phyloP scores from a whole-genome alignment of 53 echinoderm and acorn worm genomes.

The Glandiceps talaboti region DNA sequence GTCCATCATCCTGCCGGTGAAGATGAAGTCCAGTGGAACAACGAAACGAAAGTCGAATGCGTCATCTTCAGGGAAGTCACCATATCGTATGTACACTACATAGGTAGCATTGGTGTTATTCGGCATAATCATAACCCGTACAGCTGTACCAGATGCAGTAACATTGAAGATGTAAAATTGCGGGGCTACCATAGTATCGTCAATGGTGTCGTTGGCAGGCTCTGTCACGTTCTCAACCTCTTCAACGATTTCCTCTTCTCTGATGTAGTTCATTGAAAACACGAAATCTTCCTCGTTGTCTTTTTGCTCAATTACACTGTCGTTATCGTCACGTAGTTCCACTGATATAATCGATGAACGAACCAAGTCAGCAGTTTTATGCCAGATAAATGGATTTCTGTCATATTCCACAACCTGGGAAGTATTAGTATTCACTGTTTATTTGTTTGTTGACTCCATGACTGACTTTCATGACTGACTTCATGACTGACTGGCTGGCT shows the following conservation, averaged over 20 bases:
- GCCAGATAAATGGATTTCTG: background rate
- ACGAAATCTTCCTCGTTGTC: background rate
- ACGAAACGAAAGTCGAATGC: background rate
- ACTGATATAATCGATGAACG: background rate
- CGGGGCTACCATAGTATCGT: background rate
- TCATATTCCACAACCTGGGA: background rate
- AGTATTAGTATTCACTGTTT: too few relatives aligned
- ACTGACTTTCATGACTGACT: too few relatives aligned
- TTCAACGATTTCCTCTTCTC: background rate
- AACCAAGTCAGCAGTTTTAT: background rate
- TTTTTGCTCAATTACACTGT: background rate
- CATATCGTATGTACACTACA: background rate
- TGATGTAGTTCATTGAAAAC: background rate
- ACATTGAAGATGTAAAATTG: background rate
- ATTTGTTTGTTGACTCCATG: too few relatives aligned
- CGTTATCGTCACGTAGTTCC: background rate
- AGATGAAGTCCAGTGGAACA: background rate
- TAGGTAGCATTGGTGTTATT: background rate
- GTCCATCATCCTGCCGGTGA: too few relatives aligned
- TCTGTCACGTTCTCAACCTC: background rate
- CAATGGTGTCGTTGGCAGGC: background rate
- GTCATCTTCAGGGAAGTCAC: background rate
- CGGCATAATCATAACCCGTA: background rate
- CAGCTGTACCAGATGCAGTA: background rate
- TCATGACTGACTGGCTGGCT: too few relatives aligned